Evolutionary conservation across 2,113 vertebrate species (phyloP), one percentile per base, ranked within the genome.

Genomic region (Indicator maculatus): DNA sequence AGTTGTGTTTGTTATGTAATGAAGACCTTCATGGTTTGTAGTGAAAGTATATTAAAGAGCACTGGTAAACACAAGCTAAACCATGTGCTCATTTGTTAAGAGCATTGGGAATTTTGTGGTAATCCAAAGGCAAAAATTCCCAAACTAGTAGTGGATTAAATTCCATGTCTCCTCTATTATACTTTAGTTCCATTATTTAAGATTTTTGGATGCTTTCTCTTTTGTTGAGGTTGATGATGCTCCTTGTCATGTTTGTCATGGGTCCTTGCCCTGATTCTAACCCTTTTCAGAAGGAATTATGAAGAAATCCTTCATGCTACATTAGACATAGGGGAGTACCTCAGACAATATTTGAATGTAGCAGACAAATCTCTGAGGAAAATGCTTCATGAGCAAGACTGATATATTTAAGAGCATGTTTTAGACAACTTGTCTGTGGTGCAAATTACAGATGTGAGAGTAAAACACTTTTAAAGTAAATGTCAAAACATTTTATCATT

Each of bases 361-460:
- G 64, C 71, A 89, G 74, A 69, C 59, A 91, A 53, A 95, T 30
- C 58, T 80, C 47, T 5, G 65, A 74, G 38, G 36, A 58, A 86
- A 83, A 41, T 19, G 33, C 23, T 67, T 24, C 79, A 12, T 21
- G 24, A 89, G 67, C 71, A 82, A 70, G 66, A 78, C 72, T 86
- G 64, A 93, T 56, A 27, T n/a, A 69, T 70, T 83, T 77, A 72
- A 72, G 74, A 86, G 56, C 53, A 21, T 24, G 79, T 23, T 88
- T 97, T 66, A 91, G 44, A 80, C 74, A 90, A 26, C 78, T 81
- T 90, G 84, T 92, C 90, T 84, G 50, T 55, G 64, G 64, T 74
- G 83, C 86, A 96, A 87, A 89, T 92, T 89, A 61, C 67, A 91
- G 89, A 55, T 86, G 58, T 75, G 70, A 94, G 80, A 91, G 66